Evolutionary conservation across 37 sponge, comb jelly and placozoan genomes (phyloP), one percentile per base, ranked within the genome.

Genomic region (Bolinopsis microptera): DNA sequence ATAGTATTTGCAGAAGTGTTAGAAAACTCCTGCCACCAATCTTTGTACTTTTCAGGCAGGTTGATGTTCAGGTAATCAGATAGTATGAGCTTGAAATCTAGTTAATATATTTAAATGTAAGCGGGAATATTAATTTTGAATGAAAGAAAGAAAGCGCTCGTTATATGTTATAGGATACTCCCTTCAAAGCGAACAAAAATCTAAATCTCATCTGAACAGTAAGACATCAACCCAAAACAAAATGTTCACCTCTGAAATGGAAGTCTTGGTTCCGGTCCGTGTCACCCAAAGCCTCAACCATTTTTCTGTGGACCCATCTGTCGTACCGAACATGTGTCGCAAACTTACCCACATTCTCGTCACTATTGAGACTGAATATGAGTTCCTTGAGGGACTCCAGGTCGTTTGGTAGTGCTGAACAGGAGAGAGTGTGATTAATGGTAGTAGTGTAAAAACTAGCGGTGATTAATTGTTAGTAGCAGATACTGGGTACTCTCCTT

Each of bases 21-120:
- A 22, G 28, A 22, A 22, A 70, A 70, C 74, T 70, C 30, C 31
- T 34, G 24, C 21, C 24, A 80, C 82, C 82, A 80, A 22, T 80
- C 82, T 30, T 33, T 27, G 82, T 30, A 80, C 22, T 80, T 80
- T 5, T 31, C 37, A 28, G 82, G 37, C 24, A 35, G 24, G 82
- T 80, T 80, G 16, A 80, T 80, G 82, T 80, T 80, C 38, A 80
- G 82, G 82, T 23, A 35, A 34, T 80, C 82, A 35, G 38, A 18
- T 2, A 80, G 38, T 31, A 80, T 80, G 36, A 35, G 1, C 22
- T 31, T 80, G 82, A 80, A 80, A 3, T 80, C 82, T 80, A 28
- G 30, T 28, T 24, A n/a, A 70, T 48, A 18, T 48, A 48, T 18
- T 5, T 48, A 48, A 48, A 48, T 48, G n/a, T n/a, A n/a, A n/a